These are phyloP conservation scores for Sebastes cheni DNA, from an alignment of 2,797 vertebrate genomes.

Conservation along the genomic window DNA sequence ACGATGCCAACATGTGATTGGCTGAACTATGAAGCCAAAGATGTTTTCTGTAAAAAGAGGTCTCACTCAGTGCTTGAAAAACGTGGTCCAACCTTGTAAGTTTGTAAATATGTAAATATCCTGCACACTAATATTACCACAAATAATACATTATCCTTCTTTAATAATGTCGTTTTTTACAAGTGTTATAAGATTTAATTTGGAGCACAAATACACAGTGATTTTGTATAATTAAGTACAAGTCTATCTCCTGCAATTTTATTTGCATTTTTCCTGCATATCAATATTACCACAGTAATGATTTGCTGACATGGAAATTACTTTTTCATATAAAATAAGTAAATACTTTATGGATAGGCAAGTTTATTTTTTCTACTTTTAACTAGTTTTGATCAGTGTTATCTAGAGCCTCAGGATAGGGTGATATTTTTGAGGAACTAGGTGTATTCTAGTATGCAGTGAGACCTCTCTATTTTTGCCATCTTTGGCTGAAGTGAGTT, in stretches of 20 bases:
- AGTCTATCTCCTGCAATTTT: neutral
- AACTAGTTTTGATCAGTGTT: neutral
- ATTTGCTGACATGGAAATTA: neutral
- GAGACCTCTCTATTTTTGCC: neutral
- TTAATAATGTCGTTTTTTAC: neutral
- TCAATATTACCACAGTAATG: neutral
- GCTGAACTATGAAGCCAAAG: conserved; percentile 23
- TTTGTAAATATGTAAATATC: neutral
- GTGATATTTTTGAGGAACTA: neutral
- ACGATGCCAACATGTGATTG: conserved; percentile 16
- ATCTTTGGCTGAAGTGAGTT: neutral
- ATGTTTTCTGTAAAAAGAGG: neutral
- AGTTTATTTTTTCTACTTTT: neutral
- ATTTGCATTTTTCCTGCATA: neutral
- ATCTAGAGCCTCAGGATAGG: neutral
- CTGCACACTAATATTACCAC: neutral
- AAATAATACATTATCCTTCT: neutral
- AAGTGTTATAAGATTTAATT: neutral
- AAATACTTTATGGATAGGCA: too few species aligned
- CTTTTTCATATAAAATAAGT: neutral
- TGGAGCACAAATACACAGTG: neutral
- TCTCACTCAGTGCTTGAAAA: neutral
- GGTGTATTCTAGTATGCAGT: neutral
- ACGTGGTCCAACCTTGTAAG: neutral
- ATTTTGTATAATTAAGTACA: neutral